Evolutionary conservation across 2,113 vertebrate species (phyloP), one percentile per base, ranked within the genome.

Genomic region (Alouatta palliata): DNA sequence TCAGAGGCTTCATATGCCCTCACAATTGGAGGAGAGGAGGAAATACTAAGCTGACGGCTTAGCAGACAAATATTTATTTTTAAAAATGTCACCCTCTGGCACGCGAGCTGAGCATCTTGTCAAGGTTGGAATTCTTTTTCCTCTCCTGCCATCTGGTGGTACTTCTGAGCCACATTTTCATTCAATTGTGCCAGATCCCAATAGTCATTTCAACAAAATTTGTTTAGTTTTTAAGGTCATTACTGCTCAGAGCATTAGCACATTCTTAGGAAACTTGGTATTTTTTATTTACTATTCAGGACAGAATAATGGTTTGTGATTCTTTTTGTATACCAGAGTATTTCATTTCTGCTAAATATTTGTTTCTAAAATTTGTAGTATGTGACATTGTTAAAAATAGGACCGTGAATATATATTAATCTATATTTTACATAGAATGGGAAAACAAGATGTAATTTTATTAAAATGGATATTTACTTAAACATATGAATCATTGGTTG

Each of bases 101-200:
- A 0, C 11, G 2, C 27, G 32, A 81, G 49, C 40, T 0, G 32
- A 52, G 17, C 27, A 8, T 0, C 17, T 3, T 27, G 35, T 37
- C 32, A 5, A 3, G 11, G 21, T 43, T 80, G 35, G 56, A 71
- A 97, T 98, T 97, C 97, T 96, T 76, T 98, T 97, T 98, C 98
- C 98, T 99, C 75, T 97, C 95, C 90, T 98, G 98, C 98, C 98
- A 98, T 97, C 98, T 98, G 95, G 97, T 98, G 98, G 97, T 91
- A 2, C 6, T 2, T 54, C 61, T 4, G 6, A 86, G 82, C 70
- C 95, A 97, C 87, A 52, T 54, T n/a, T 66, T 52, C 56, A 3
- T 49, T 21, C 47, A 21, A 12, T 40, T 32, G 32, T 70, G 14
- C 5, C 3, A 1, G 37, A 86, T 71, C 16, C 70, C 52, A 25